phyloP scores from a whole-genome alignment of 2,113 vertebrate species.

The Sialia sialis region DNA sequence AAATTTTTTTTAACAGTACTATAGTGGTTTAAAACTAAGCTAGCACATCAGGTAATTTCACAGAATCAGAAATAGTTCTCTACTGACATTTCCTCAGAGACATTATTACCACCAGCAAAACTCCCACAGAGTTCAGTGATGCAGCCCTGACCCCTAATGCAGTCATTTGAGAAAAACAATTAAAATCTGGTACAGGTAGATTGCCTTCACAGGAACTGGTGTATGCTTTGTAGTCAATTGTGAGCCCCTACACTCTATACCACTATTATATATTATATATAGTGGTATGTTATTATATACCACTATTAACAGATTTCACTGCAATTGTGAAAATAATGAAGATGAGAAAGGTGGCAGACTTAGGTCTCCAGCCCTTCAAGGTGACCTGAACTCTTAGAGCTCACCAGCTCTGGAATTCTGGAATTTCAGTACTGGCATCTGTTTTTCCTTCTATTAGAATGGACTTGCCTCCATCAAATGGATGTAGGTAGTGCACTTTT shows the following conservation, averaged over 20 bases:
- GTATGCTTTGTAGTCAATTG: background rate
- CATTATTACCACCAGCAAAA: background rate
- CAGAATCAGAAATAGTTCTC: background rate
- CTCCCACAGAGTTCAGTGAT: background rate
- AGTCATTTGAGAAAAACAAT: background rate
- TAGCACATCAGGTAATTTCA: background rate
- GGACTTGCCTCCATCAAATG: background rate
- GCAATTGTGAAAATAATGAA: background rate
- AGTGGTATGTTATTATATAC: too few species aligned
- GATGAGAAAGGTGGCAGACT: background rate
- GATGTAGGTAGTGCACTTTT: background rate
- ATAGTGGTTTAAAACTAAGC: background rate
- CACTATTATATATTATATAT: too few species aligned
- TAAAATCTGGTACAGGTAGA: background rate
- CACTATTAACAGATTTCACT: background rate
- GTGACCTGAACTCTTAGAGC: background rate
- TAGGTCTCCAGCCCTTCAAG: too few species aligned
- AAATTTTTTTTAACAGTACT: background rate
- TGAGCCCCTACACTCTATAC: background rate
- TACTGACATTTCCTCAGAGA: background rate
- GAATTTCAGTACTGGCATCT: background rate
- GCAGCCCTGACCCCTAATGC: background rate
- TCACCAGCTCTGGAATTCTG: background rate
- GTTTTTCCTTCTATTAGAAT: background rate
- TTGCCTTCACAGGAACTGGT: background rate